phyloP scores from a whole-genome alignment of 2,113 vertebrate species.

The Psilopogon haemacephalus region DNA sequence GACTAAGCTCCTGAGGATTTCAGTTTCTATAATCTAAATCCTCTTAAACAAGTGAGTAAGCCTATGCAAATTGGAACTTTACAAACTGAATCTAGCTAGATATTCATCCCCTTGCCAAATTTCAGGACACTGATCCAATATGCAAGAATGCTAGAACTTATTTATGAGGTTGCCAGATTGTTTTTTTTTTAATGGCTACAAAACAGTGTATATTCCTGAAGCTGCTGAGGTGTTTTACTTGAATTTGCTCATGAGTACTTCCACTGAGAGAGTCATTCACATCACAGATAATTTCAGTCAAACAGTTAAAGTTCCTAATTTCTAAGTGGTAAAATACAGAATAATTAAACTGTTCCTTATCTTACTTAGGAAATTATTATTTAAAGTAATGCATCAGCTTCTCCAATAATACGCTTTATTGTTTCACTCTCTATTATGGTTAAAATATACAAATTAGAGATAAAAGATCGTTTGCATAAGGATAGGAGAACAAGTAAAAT shows the following conservation, averaged over 20 bases:
- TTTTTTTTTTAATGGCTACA: not conserved
- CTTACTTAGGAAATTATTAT: not conserved
- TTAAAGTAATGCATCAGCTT: not conserved
- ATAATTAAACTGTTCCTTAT: not conserved
- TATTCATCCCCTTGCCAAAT: not conserved
- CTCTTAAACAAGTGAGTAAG: not conserved
- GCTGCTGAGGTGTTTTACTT: not conserved
- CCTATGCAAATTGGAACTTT: not conserved
- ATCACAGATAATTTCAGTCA: not conserved
- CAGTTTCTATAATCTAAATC: not conserved
- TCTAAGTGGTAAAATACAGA: not conserved
- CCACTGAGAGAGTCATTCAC: not conserved
- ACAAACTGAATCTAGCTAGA: not conserved
- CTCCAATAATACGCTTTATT: not conserved
- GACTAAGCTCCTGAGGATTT: not conserved
- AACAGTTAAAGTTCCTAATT: not conserved
- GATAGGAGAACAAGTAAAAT: not conserved
- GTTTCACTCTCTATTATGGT: not conserved
- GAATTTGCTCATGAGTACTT: not conserved
- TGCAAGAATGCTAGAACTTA: not conserved
- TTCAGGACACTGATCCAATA: not conserved
- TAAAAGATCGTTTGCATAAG: not conserved
- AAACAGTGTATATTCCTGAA: not conserved
- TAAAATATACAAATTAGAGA: not conserved
- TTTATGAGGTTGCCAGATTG: not conserved